Evolutionary conservation across 2,113 vertebrate species (phyloP), one percentile per base, ranked within the genome.

Genomic region (Halcyon malimbica): DNA sequence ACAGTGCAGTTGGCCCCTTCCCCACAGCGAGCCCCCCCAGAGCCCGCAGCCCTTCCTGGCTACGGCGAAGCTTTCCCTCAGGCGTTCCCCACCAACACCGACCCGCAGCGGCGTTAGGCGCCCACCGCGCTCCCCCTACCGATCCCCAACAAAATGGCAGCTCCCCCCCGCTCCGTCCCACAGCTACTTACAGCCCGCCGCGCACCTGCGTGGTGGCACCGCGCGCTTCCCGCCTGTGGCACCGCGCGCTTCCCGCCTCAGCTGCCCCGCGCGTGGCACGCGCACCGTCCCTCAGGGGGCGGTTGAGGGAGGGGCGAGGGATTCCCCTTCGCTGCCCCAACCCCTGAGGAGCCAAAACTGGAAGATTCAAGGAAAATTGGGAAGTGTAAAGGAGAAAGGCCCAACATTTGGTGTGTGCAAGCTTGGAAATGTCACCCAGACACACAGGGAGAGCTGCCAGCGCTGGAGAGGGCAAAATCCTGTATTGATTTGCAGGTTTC

Each of bases 151-250:
- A 77, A 84, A 65, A 81, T 71, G 51, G 53, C 35, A 10, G 4
- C 3, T 0, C 6, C 5, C 5, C 5, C 2, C 1, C 17, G 15
- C 42, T 0, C 18, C 0, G 46, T 51, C 10, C 26, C 5, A 2
- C n/a, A 4, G 23, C 1, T 2, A 0, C 11, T 13, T 3, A 5
- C 0, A 11, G 9, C 13, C 7, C 35, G 9, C 0, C 0, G 0
- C 3, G 74, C 74, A 48, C 91, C 33, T 74, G 91, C 80, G 91
- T 2, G 7, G 2, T 33, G 29, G 29, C 15, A 28, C 16, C 53
- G 51, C 15, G 54, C 29, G 24, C 54, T 56, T 31, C 7, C 20
- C 16, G 33, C 73, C 35, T 35, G n/a, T n/a, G n/a, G n/a, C 39
- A 62, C 29, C 13, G 3, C 10, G 50, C 6, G 50, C 24, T 54